A percentile compares a stretch with the other conserved stretches of the same genome.
phyloP scores from a whole-genome alignment of 2,797 vertebrate genomes.

The Synanceia verrucosa region DNA sequence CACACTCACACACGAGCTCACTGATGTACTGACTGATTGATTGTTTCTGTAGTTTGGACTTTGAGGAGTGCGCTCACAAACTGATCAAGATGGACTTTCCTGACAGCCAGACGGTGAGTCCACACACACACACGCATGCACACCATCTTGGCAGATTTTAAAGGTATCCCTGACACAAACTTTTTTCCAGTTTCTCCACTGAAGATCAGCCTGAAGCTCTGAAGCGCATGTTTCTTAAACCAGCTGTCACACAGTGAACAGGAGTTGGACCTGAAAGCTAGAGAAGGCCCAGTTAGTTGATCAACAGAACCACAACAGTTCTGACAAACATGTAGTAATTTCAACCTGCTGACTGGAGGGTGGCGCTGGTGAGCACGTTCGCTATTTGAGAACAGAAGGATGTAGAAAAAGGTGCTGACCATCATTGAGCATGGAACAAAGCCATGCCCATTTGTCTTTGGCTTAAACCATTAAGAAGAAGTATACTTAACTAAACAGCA shows the following conservation, averaged over 20 bases:
- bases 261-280: not conserved
- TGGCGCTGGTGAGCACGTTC: not conserved
- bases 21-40: not conserved
- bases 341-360: not conserved
- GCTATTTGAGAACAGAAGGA: not conserved
- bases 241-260: not conserved
- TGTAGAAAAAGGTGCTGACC: not conserved
- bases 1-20: not conserved
- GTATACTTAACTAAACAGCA: too few species aligned
- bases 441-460: too few species aligned
- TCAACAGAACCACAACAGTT: not conserved
- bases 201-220: not conserved
- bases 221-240: too few species aligned
- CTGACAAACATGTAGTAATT: too few species aligned
- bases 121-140: not conserved
- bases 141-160: not conserved
- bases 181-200: not conserved
- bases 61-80: slow-evolving; percentile 98
- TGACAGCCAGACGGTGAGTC: slow-evolving; percentile 92
- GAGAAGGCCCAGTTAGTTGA: not conserved
- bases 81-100: slow-evolving; percentile 98
- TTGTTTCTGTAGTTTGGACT: slow-evolving; percentile 90
- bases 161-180: not conserved
- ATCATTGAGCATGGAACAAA: too few species aligned
- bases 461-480: too few species aligned